These are phyloP conservation scores for Grammomys surdaster DNA, from an alignment of 2,113 vertebrate genomes.

Conservation along the genomic window DNA sequence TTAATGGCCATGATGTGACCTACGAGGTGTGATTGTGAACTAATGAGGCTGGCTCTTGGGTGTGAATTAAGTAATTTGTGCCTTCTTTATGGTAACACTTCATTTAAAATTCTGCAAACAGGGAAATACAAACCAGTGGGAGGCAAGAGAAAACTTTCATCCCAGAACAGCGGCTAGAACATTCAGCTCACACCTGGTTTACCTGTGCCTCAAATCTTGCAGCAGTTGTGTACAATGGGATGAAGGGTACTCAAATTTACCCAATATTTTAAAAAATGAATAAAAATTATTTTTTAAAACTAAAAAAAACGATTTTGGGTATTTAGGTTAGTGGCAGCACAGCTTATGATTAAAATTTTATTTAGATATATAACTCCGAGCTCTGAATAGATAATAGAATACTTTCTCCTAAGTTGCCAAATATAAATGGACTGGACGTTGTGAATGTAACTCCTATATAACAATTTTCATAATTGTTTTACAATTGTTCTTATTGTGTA, in stretches of 20 bases:
- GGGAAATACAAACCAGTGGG: not conserved
- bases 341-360: no score
- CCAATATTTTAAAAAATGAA: not conserved
- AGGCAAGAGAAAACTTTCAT: constrained; percentile 30
- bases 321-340: no score
- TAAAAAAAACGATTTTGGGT: no score
- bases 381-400: no score
- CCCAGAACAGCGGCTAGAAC: not conserved
- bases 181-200: not conserved
- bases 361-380: no score
- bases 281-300: not conserved
- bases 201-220: not conserved
- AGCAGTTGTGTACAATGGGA: not conserved
- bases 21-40: not conserved
- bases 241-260: not conserved
- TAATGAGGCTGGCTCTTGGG: not conserved
- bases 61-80: constrained; percentile 23
- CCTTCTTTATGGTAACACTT: constrained; percentile 28
- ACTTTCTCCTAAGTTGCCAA: no score
- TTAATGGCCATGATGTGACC: not conserved
- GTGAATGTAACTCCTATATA: no score
- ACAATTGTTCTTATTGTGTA: no score
- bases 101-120: constrained; percentile 48
- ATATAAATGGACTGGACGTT: no score
- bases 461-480: no score